Evolutionary conservation across 1,140 invertebrate genomes (phyloP), one percentile per base, ranked within the genome.

Genomic region (Ooceraea biroi): DNA sequence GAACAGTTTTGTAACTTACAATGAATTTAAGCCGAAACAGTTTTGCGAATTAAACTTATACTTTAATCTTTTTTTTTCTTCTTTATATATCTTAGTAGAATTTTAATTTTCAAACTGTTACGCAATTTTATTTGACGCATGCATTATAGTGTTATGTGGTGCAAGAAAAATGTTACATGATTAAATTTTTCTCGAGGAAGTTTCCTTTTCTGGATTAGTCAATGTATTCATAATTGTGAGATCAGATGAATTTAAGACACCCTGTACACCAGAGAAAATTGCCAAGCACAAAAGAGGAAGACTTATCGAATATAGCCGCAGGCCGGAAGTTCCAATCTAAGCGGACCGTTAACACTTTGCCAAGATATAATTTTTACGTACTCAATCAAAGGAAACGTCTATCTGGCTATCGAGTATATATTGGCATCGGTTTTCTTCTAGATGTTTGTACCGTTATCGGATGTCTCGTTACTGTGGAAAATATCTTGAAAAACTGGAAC

Each of bases 241-340:
- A 50, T 12, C 10, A 77, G 17, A 22, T 52, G 30, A 55, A 65
- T n/a, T 52, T 66, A 4, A 7, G 14, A 12, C 74, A 66, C 27
- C 63, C 60, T 25, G 48, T 77, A 61, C 55, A 74, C 83, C 57
- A 57, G 71, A 78, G n/a, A 84, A 80, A 88, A 87, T 87, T 88
- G 87, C 87, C 85, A 55, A 82, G 48, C 46, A n/a, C 27, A 87
- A 69, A 87, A 63, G 30, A 7, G 55, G n/a, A 69, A 66, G 85
- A 87, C 74, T 84, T 88, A 88, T 88, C 50, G 86, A 88, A 74
- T 82, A 83, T 85, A 72, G 82, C 86, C 85, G 52, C 27, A 19
- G 74, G 74, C 69, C 25, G 57, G 85, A 87, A 85, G 82, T 87
- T 87, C 19, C 57, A 69, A 88, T 57, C 41, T 72, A 73, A 46